phyloP scores from a whole-genome alignment of 2,797 vertebrate species.

The Pygocentrus nattereri region DNA sequence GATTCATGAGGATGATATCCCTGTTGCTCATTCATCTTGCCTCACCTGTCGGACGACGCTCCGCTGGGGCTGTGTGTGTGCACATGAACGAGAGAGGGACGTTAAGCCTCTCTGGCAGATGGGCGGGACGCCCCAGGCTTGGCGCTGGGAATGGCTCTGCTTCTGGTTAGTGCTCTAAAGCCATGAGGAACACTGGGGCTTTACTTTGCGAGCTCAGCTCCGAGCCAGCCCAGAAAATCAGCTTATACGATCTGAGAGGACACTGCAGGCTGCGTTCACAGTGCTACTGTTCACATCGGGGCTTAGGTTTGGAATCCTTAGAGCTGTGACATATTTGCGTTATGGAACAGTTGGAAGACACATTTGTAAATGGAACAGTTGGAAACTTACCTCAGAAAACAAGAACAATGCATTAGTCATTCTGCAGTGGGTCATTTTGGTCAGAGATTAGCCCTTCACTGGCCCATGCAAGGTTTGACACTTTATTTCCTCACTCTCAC shows the following conservation, averaged over 20 bases:
- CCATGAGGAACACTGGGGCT: slow-evolving; percentile 65
- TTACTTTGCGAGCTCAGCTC: slow-evolving; percentile 28
- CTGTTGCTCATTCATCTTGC: slow-evolving; percentile 75
- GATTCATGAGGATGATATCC: slow-evolving; percentile 74
- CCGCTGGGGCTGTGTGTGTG: slow-evolving; percentile 64
- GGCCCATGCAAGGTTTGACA: neutral
- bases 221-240: slow-evolving; percentile 27
- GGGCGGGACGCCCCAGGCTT: slow-evolving; percentile 75
- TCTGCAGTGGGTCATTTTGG: neutral
- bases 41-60: slow-evolving; percentile 73
- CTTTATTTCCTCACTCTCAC: neutral
- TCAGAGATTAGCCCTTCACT: neutral
- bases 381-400: neutral
- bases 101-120: slow-evolving; percentile 82
- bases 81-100: slow-evolving; percentile 55
- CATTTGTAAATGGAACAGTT: neutral
- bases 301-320: neutral
- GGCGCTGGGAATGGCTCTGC: slow-evolving; percentile 85
- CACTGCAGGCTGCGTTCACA: neutral
- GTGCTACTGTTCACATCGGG: slow-evolving; percentile 33
- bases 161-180: slow-evolving; percentile 83
- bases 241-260: slow-evolving; percentile 33
- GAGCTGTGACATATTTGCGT: neutral
- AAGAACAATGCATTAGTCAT: neutral
- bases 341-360: neutral